Conservation (phyloP, 2,113 vertebrate genomes). For the Cynoglossus semilaevis region DNA sequence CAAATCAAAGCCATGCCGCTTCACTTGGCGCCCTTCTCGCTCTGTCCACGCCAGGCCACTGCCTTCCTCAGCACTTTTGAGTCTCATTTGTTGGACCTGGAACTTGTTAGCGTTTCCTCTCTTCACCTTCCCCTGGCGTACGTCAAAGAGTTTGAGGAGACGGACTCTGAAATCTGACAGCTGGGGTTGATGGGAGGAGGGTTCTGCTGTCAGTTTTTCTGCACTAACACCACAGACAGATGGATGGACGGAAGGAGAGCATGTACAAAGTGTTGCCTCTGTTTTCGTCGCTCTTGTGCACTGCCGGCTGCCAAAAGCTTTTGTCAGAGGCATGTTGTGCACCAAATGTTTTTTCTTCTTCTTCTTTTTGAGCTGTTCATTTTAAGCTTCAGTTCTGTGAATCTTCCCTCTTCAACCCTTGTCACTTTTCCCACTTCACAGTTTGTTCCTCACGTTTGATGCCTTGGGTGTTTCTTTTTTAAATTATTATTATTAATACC, state of each 20-base stretch:
- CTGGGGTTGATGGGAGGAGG: neutral
- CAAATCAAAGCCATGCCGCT: conserved; percentile 67
- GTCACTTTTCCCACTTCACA: conserved; percentile 31
- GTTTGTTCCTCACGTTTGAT: conserved; percentile 62
- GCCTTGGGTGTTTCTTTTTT: conserved; percentile 71
- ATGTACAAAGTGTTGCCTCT: conserved; percentile 21
- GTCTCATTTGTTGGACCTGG: conserved; percentile 14
- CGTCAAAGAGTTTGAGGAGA: conserved; percentile 6
- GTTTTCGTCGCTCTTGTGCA: conserved; percentile 27
- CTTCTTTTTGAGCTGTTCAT: conserved; percentile 26
- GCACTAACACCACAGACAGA: neutral
- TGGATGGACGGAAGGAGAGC: conserved; percentile 2
- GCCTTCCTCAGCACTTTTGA: conserved; percentile 56
- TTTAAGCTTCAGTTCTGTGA: conserved; percentile 54
- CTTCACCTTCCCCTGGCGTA: neutral
- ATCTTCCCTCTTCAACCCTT: conserved; percentile 14
- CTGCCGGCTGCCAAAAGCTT: conserved; percentile 66
- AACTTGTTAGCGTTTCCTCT: neutral
- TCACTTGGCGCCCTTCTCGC: conserved; percentile 12
- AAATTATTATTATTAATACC: conserved; percentile 67
- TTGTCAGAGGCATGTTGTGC: conserved; percentile 54
- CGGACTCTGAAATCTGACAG: conserved; percentile 11
- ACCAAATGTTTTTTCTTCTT: conserved; percentile 22
- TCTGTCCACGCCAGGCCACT: conserved; percentile 11
- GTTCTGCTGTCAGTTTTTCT: neutral